phyloP scores from a whole-genome alignment of 2,797 vertebrate species.

The Taenioides sp. region DNA sequence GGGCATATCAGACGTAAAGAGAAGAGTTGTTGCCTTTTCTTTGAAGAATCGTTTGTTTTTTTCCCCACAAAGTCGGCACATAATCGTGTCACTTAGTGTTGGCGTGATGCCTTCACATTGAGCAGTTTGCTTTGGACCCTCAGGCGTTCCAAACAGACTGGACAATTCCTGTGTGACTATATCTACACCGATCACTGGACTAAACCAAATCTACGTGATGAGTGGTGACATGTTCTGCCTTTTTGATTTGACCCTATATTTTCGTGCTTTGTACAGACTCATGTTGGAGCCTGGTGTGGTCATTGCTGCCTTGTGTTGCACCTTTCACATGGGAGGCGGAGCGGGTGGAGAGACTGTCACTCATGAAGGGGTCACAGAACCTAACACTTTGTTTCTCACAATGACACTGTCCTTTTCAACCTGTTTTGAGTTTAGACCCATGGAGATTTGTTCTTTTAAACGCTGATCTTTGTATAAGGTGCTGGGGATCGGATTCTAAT shows the following conservation, averaged over 20 bases:
- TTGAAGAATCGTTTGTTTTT: slow-evolving; percentile 55
- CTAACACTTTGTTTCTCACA: slow-evolving; percentile 54
- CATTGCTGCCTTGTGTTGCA: slow-evolving; percentile 70
- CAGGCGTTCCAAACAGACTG: neutral
- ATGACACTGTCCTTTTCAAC: slow-evolving; percentile 62
- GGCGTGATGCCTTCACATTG: slow-evolving; percentile 57
- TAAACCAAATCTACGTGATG: slow-evolving; percentile 34
- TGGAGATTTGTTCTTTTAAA: slow-evolving; percentile 60
- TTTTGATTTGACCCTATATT: slow-evolving; percentile 72
- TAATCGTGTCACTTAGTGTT: slow-evolving; percentile 33
- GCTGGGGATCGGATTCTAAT: slow-evolving; percentile 82
- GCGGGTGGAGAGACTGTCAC: slow-evolving; percentile 26
- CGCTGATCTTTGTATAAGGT: slow-evolving; percentile 81
- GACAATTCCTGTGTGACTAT: slow-evolving; percentile 43
- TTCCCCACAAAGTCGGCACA: slow-evolving; percentile 41
- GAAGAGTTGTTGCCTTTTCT: slow-evolving; percentile 66
- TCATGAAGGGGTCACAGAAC: slow-evolving; percentile 11
- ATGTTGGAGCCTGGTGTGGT: slow-evolving; percentile 39
- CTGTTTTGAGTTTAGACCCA: slow-evolving; percentile 58
- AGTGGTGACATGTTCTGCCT: slow-evolving; percentile 63
- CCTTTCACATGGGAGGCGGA: slow-evolving; percentile 49
- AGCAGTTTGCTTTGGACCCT: slow-evolving; percentile 5
- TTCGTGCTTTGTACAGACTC: slow-evolving; percentile 69
- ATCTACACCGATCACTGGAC: slow-evolving; percentile 60
- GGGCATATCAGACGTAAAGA: slow-evolving; percentile 33